Conservation (phyloP, 1,140 invertebrate species). For the Pogonognathellus flavescens region DNA sequence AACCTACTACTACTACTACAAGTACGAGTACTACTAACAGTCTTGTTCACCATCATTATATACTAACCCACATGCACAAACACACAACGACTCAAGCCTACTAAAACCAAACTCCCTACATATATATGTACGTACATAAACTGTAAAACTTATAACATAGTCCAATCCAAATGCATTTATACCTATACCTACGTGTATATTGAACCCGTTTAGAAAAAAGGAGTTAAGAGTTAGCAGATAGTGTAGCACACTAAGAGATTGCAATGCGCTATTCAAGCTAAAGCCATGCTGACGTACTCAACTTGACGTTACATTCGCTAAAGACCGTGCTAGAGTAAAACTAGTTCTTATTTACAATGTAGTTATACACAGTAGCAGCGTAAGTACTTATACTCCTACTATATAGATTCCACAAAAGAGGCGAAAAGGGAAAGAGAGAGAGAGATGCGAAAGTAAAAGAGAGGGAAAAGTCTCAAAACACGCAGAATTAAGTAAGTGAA, state of each 20-base stretch:
- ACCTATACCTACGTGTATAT: too few species aligned
- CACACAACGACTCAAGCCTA: too few species aligned
- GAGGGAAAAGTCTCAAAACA: constrained; percentile 8
- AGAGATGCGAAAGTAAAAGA: constrained; percentile 36
- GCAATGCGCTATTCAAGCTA: constrained; percentile 31
- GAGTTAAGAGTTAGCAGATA: not conserved
- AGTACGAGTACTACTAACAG: not conserved
- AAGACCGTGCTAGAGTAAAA: not conserved
- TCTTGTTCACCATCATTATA: too few species aligned
- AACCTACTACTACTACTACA: too few species aligned
- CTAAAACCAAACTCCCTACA: too few species aligned
- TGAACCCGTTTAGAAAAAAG: too few species aligned
- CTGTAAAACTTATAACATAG: too few species aligned
- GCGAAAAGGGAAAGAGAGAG: constrained; percentile 13
- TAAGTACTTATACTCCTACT: not conserved
- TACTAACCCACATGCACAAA: too few species aligned
- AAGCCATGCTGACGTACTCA: constrained; percentile 7
- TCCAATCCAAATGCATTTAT: too few species aligned
- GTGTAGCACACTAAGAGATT: constrained; percentile 23
- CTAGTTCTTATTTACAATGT: too few species aligned
- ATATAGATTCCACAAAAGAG: not conserved
- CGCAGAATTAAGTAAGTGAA: not conserved
- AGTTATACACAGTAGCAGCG: too few species aligned
- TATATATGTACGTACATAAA: too few species aligned
- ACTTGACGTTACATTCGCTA: not conserved